Conservation (phyloP, 2,113 vertebrate genomes). For the Promerops cafer region DNA sequence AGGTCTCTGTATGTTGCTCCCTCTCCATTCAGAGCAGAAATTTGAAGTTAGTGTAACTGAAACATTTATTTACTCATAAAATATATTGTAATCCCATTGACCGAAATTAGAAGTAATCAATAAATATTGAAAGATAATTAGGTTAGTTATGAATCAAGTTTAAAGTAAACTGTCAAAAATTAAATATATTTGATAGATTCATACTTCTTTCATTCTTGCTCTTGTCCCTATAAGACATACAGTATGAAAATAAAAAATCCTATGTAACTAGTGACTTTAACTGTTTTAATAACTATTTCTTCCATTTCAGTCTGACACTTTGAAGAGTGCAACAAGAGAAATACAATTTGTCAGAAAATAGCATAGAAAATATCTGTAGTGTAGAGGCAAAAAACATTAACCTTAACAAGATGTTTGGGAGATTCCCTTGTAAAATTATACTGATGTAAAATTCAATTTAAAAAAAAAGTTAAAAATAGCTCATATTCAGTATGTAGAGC, state of each 20-base stretch:
- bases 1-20: background rate
- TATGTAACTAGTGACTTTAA: background rate
- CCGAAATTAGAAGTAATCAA: background rate
- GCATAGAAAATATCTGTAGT: background rate
- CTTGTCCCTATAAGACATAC: background rate
- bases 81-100: background rate
- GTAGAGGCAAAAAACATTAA: background rate
- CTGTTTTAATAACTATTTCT: background rate
- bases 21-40: background rate
- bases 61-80: background rate
- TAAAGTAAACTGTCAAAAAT: background rate
- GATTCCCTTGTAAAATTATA: background rate
- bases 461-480: background rate
- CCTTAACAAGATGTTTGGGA: background rate
- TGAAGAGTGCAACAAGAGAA: background rate
- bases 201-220: background rate
- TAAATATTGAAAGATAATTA: background rate
- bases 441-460: background rate
- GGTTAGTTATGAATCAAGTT: background rate
- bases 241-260: background rate
- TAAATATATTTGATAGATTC: background rate
- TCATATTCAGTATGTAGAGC: background rate
- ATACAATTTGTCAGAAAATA: background rate
- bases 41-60: background rate
- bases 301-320: background rate